Percentiles rank a stretch among this genome's conserved stretches.
phyloP scores from a whole-genome alignment of 1,140 invertebrate species.

The Lerema accius region DNA sequence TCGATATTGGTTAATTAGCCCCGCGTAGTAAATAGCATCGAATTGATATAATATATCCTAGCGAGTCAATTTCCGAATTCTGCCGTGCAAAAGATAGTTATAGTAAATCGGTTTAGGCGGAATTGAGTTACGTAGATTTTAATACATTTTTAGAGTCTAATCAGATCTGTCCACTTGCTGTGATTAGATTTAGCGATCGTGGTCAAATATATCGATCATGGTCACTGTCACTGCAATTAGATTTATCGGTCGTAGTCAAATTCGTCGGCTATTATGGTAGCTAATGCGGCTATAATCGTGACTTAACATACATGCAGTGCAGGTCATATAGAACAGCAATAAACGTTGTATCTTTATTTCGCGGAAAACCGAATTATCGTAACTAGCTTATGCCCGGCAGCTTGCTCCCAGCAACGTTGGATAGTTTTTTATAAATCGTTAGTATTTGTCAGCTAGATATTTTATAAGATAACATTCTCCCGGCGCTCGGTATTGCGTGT shows the following conservation, averaged over 20 bases:
- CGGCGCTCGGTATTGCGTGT: constrained; percentile 41
- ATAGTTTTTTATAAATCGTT: constrained; percentile 53
- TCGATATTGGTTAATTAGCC: constrained; percentile 15
- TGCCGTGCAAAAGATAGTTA: neutral
- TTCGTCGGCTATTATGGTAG: too few species aligned
- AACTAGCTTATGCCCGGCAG: constrained; percentile 17
- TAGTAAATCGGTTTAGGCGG: neutral
- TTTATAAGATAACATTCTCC: constrained; percentile 50
- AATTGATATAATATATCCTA: constrained; percentile 3
- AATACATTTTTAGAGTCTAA: too few species aligned
- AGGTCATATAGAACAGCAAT: too few species aligned
- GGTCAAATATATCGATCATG: too few species aligned
- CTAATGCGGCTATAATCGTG: too few species aligned
- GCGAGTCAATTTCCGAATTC: constrained; percentile 30
- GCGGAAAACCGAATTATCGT: constrained; percentile 23
- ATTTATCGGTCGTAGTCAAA: too few species aligned
- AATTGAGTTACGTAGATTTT: too few species aligned
- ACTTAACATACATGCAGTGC: too few species aligned
- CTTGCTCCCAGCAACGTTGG: constrained; percentile 18
- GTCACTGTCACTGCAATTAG: too few species aligned
- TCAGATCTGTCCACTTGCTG: neutral
- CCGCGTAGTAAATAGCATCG: constrained; percentile 3
- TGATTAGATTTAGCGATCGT: too few species aligned
- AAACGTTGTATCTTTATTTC: too few species aligned
- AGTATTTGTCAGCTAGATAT: constrained; percentile 65